Evolutionary conservation across 2,797 vertebrate genomes (phyloP).

Genomic region (Macroramphosus scolopax): DNA sequence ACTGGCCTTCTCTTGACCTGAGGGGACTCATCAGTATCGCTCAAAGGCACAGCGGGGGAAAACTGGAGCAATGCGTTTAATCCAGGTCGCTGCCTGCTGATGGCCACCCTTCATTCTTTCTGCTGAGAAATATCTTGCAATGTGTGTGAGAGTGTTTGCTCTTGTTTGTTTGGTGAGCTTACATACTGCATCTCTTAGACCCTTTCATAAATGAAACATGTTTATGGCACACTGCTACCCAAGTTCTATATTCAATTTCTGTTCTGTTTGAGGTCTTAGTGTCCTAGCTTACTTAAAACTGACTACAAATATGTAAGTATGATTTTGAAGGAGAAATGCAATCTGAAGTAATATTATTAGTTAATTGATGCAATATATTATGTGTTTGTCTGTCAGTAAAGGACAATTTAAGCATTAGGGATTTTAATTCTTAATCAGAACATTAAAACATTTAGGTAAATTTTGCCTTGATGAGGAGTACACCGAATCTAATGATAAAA

Average conservation of each 20-base stretch:
- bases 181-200: slow-evolving; percentile 13
- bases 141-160: slow-evolving; percentile 4
- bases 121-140: slow-evolving; percentile 33
- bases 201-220: slow-evolving; percentile 37
- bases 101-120: slow-evolving; percentile 32
- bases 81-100: slow-evolving; percentile 55
- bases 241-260: slow-evolving; percentile 17
- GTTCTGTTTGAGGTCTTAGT: background rate
- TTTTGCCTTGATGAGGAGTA: too few species aligned
- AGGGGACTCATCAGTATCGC: slow-evolving; percentile 44
- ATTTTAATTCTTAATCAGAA: too few species aligned
- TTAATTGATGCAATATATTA: background rate
- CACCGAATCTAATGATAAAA: too few species aligned
- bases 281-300: slow-evolving; percentile 1
- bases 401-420: too few species aligned
- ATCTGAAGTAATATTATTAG: background rate
- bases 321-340: background rate
- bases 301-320: background rate
- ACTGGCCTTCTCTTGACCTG: slow-evolving; percentile 35
- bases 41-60: slow-evolving; percentile 50
- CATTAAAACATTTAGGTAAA: too few species aligned
- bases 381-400: slow-evolving; percentile 7
- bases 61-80: slow-evolving; percentile 56
- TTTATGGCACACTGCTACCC: slow-evolving; percentile 15
- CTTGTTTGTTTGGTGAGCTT: slow-evolving; percentile 24